phyloP scores from a whole-genome alignment of 2,113 vertebrate genomes.

The Brachyhypopomus occidentalis region DNA sequence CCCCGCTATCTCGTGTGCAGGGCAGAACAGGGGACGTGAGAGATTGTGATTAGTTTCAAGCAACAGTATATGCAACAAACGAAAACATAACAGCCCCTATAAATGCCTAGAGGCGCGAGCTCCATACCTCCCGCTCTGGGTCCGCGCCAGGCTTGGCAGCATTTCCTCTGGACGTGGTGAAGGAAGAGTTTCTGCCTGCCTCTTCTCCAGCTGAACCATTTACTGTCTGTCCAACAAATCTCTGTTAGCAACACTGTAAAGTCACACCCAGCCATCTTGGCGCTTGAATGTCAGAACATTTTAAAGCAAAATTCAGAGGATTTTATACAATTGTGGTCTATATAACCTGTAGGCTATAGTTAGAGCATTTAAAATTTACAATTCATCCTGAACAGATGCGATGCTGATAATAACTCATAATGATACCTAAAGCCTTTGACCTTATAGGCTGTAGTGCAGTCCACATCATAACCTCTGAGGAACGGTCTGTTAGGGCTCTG shows the following conservation, averaged over 20 bases:
- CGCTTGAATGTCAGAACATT: background rate
- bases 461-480: constrained; percentile 14
- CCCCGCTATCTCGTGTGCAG: background rate
- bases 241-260: constrained; percentile 13
- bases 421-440: constrained; percentile 18
- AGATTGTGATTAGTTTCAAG: background rate
- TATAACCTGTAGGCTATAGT: background rate
- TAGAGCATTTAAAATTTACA: background rate
- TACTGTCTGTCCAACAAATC: constrained; percentile 19
- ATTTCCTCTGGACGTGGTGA: constrained; percentile 21
- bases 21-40: background rate
- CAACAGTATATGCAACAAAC: background rate
- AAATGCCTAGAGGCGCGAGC: background rate
- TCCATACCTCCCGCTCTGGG: constrained; percentile 43
- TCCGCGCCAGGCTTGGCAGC: constrained; percentile 15
- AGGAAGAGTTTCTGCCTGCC: constrained; percentile 35
- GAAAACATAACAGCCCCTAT: background rate
- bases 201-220: constrained; percentile 30
- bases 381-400: background rate
- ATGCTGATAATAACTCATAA: background rate
- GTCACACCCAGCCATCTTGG: background rate
- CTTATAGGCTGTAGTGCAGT: background rate
- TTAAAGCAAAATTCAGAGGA: background rate
- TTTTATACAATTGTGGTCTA: background rate
- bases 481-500: constrained; percentile 40